Evolutionary conservation across 1,140 invertebrate genomes (phyloP).

Genomic region (Drosophila guanche): DNA sequence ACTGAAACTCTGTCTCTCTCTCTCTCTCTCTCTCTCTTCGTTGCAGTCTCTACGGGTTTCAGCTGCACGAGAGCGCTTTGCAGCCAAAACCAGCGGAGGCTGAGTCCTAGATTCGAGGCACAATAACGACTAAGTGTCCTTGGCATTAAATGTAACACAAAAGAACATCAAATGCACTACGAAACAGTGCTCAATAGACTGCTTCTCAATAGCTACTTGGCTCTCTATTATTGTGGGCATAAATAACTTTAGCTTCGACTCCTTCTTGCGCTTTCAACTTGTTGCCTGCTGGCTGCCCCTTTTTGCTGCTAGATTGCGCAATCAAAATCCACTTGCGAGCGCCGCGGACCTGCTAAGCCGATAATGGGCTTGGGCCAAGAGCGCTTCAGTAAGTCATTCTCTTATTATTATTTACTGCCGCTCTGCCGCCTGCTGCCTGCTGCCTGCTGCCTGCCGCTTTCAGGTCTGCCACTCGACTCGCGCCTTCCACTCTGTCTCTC

Average conservation of each 20-base stretch:
- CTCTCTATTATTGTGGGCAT: no score
- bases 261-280: background rate
- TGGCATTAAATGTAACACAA: no score
- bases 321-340: slow-evolving; percentile 57
- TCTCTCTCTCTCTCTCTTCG: no score
- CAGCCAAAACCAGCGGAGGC: background rate
- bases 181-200: no score
- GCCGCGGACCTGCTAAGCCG: slow-evolving; percentile 44
- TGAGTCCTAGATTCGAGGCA: background rate
- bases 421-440: slow-evolving; percentile 13
- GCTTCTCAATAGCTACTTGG: no score
- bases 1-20: background rate
- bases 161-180: no score
- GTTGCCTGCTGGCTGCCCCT: background rate
- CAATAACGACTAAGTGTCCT: background rate
- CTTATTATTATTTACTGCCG: slow-evolving; percentile 69
- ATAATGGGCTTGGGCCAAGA: slow-evolving; percentile 46
- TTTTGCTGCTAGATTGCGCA: slow-evolving; percentile 28
- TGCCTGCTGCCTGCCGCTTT: background rate
- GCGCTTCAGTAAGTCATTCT: slow-evolving; percentile 62
- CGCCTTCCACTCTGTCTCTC: slow-evolving; percentile 2
- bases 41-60: slow-evolving; percentile 36
- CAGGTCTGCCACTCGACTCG: slow-evolving; percentile 23
- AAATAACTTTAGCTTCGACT: no score
- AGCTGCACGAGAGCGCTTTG: slow-evolving; percentile 21